Base-by-base conservation (phyloP, 2,797 vertebrate species). In the Malurus leucopterus region DNA sequence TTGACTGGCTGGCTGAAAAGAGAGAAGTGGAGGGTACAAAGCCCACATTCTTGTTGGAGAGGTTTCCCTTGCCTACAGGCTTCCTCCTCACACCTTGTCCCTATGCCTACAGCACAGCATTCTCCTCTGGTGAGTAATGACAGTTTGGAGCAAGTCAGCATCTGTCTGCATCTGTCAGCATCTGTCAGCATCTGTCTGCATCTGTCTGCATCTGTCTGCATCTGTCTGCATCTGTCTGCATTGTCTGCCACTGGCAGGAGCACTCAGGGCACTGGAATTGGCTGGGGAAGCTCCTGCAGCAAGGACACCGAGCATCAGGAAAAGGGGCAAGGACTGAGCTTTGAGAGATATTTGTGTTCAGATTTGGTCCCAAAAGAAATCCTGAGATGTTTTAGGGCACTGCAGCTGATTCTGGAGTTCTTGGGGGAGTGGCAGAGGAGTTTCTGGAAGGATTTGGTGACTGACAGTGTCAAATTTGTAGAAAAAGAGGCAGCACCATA, bases 11-110 rank as follows among this genome's bases (percentile, higher is more conserved):
- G 82, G 81, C 81, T 83, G 88, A 34, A 57, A 40, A 82, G 8
- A 81, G 80, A 61, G 53, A 58, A 86, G 58, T 46, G 54, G 55
- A 88, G 84, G 90, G 90, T 71, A 90, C 90, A 88, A 78, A 79
- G 83, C 62, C 58, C 81, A 76, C 15, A 67, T 27, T 88, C 88
- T 44, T 41, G 58, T 69, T 85, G 88, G 91, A 94, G 86, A 92
- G 77, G 84, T 65, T 62, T 62, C 71, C 85, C 50, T 77, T 77
- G 43, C 58, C 21, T 38, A 3, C 1, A 40, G 72, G 29, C 69
- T 75, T 63, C 78, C 75, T 57, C 7, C 78, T 64, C 68, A 57
- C 77, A 63, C 87, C 81, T 75, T 81, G 49, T 47, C 51, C 65
- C 69, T n/a, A 3, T 81, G 63, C 88, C 80, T 65, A 17, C 53